Evolutionary conservation across 1,140 invertebrate genomes (phyloP).

Genomic region (Zaprionus gabonicus): DNA sequence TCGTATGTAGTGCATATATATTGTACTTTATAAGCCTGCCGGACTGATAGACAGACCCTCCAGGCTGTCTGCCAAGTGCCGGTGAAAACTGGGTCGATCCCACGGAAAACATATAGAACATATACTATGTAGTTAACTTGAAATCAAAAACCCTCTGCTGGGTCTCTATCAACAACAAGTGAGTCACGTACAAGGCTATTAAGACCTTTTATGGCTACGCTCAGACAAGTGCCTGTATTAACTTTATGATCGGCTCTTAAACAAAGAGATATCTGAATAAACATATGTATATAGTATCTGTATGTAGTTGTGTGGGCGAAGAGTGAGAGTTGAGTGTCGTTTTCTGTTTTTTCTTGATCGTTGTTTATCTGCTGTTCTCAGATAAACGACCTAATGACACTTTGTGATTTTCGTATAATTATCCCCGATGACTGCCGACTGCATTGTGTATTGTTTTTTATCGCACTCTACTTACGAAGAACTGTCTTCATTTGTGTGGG

Average conservation of each 20-base stretch:
- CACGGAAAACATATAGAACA: constrained; percentile 17
- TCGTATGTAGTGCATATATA: constrained; percentile 8
- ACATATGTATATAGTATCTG: background rate
- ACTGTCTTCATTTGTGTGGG: constrained; percentile 56
- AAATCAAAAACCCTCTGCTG: background rate
- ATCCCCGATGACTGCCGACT: background rate
- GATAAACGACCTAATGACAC: constrained; percentile 26
- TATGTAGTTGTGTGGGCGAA: background rate
- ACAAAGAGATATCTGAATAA: background rate
- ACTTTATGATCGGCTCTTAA: constrained; percentile 30
- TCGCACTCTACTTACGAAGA: constrained; percentile 55
- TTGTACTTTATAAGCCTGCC: constrained; percentile 15
- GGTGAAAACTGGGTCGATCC: constrained; percentile 61
- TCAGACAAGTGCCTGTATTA: constrained; percentile 31
- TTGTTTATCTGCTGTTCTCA: constrained; percentile 5
- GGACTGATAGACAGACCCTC: constrained; percentile 41
- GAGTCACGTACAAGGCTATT: constrained; percentile 17
- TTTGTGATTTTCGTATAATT: constrained; percentile 16
- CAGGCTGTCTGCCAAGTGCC: constrained; percentile 59
- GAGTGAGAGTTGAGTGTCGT: constrained; percentile 4
- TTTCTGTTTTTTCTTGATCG: background rate
- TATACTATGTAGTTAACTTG: constrained; percentile 5
- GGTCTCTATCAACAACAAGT: constrained; percentile 24
- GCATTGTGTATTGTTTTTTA: constrained; percentile 3
- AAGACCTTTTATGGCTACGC: background rate